Base-by-base conservation (phyloP, 2,113 vertebrate species). In the Neoarius graeffei region DNA sequence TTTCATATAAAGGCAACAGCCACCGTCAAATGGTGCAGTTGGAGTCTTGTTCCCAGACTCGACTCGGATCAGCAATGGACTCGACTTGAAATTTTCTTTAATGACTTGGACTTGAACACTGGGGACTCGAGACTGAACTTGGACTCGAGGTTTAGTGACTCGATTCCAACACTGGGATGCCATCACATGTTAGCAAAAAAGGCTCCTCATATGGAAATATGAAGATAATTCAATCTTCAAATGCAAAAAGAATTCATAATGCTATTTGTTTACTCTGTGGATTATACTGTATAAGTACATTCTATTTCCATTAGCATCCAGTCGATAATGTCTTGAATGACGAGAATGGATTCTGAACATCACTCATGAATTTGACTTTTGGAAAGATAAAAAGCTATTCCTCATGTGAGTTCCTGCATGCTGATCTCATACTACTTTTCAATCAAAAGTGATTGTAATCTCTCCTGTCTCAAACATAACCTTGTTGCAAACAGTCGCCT, bases 401-500 rank as follows among this genome's bases (percentile, higher is more conserved):
- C n/a, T 81, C 3, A 80, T 80, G 52, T 57, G 27, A 56, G 11
- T 50, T 66, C 57, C 73, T 84, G 42, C 62, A 82, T 89, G 52
- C 48, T 60, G 50, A 77, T 89, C 92, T 91, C 92, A 91, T 91
- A 94, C 91, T 88, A 93, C 91, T 89, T 90, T 91, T 94, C 93
- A 94, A 94, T 94, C 93, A 94, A 85, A 74, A 85, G 74, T 89
- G 50, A 92, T 92, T 89, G 93, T 92, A 92, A 93, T 94, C 92
- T 91, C 89, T 73, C 86, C 85, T 89, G 92, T 88, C 89, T 92
- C 91, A 91, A 92, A 94, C 88, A 89, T 92, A 94, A 91, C 93
- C 90, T 91, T 91, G 91, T 91, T 87, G 91, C 93, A 92, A 93
- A 95, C 93, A 93, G 94, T 91, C 92, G 66, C 88, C 92, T 94